Conservation (phyloP, 2,888 invertebrate genomes). For the Melanophora roralis region DNA sequence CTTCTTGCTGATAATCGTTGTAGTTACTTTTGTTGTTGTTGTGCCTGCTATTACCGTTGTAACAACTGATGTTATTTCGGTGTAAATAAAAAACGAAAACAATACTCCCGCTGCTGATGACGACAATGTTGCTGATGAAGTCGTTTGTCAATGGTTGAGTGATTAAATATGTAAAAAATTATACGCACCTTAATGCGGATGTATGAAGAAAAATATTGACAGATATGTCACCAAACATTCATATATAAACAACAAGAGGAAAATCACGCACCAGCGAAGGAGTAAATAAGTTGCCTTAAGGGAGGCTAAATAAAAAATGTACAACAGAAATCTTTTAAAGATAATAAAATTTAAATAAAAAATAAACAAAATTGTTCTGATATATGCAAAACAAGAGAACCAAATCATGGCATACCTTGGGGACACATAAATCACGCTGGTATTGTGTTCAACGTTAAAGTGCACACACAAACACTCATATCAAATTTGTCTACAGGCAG, state of each 20-base stretch:
- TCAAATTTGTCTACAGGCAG: constrained; percentile 8
- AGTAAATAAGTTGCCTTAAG: not conserved
- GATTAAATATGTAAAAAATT: constrained; percentile 60
- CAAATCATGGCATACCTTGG: constrained; percentile 28
- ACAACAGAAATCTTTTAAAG: not conserved
- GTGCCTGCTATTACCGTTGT: not conserved
- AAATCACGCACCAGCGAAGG: not conserved
- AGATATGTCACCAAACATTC: constrained; percentile 23
- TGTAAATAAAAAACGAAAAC: not conserved
- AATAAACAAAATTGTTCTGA: not conserved
- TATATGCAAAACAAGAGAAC: not conserved
- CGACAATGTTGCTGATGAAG: not conserved
- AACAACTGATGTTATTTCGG: constrained; percentile 16
- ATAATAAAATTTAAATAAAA: constrained; percentile 6
- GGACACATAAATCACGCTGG: constrained; percentile 33
- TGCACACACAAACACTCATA: not conserved
- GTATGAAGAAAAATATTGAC: constrained; percentile 56
- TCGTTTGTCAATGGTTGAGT: constrained; percentile 55
- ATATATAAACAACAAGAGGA: constrained; percentile 10
- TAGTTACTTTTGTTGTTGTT: no score
- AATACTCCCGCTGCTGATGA: not conserved
- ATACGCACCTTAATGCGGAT: constrained; percentile 37
- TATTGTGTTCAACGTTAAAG: not conserved
- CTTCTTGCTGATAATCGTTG: not conserved
- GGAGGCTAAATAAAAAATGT: not conserved